Conservation (phyloP, 1,140 invertebrate species). For the Elysia chlorotica region DNA sequence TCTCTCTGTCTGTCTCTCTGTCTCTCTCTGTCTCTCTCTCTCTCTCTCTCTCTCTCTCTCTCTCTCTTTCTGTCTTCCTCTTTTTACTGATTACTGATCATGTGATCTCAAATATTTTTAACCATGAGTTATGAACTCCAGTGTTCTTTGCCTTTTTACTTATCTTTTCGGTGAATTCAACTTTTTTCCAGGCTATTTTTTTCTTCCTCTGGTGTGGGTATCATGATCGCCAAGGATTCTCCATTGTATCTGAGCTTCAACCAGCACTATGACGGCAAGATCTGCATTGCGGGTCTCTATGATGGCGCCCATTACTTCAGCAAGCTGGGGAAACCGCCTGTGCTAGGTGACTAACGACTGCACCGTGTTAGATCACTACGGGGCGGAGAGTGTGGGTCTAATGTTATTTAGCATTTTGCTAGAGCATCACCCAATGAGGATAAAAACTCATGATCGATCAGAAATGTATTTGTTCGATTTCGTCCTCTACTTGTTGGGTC, state of each 20-base stretch:
- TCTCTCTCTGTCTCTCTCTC: neutral
- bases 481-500: too few species aligned
- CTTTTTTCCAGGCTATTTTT: constrained; percentile 40
- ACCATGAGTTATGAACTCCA: constrained; percentile 31
- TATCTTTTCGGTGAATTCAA: constrained; percentile 39
- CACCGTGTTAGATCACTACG: too few species aligned
- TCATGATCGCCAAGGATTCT: constrained; percentile 38
- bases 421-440: too few species aligned
- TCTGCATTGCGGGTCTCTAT: constrained; percentile 39
- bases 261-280: constrained; percentile 27
- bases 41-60: neutral
- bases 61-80: constrained; percentile 26
- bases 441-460: too few species aligned
- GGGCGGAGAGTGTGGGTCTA: too few species aligned
- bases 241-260: constrained; percentile 52
- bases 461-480: too few species aligned
- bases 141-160: constrained; percentile 47
- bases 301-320: constrained; percentile 57
- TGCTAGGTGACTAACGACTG: constrained; percentile 21
- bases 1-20: neutral
- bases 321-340: constrained; percentile 16
- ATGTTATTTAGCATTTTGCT: too few species aligned
- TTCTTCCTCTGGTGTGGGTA: constrained; percentile 37
- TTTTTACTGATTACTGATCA: constrained; percentile 34
- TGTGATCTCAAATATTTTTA: constrained; percentile 33